Evolutionary conservation across 2,113 vertebrate genomes (phyloP).

Genomic region (Mystacornis crossleyi): DNA sequence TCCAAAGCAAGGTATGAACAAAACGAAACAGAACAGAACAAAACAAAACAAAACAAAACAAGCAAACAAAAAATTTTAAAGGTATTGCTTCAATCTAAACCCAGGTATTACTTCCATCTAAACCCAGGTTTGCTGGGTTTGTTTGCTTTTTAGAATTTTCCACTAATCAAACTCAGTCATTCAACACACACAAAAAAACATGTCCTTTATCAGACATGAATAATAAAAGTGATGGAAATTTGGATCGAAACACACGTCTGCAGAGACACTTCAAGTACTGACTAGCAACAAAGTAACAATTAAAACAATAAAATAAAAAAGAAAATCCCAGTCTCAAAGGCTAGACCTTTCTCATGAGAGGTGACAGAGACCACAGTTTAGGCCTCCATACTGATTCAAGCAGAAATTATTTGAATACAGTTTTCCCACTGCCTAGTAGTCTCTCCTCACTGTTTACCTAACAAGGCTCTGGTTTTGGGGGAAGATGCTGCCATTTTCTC

Average conservation of each 20-base stretch:
- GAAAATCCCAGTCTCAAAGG: not conserved
- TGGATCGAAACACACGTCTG: not conserved
- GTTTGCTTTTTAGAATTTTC: not conserved
- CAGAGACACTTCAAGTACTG: not conserved
- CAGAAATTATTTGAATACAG: not conserved
- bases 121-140: not conserved
- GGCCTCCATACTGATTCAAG: not conserved
- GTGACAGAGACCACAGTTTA: accelerated
- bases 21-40: too few species aligned
- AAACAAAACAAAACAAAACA: too few species aligned
- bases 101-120: not conserved
- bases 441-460: not conserved
- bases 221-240: not conserved
- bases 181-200: not conserved
- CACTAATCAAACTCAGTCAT: not conserved
- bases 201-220: not conserved
- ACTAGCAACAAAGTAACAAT: not conserved
- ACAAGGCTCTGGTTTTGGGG: not conserved
- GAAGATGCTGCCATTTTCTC: not conserved
- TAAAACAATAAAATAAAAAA: not conserved
- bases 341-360: not conserved
- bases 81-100: not conserved
- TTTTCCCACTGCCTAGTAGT: not conserved
- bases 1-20: not conserved
- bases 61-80: too few species aligned